Percentiles rank a stretch among this genome's conserved stretches.
Evolutionary conservation across 2,888 invertebrate species (phyloP).

Genomic region (Podabrus alpinus): DNA sequence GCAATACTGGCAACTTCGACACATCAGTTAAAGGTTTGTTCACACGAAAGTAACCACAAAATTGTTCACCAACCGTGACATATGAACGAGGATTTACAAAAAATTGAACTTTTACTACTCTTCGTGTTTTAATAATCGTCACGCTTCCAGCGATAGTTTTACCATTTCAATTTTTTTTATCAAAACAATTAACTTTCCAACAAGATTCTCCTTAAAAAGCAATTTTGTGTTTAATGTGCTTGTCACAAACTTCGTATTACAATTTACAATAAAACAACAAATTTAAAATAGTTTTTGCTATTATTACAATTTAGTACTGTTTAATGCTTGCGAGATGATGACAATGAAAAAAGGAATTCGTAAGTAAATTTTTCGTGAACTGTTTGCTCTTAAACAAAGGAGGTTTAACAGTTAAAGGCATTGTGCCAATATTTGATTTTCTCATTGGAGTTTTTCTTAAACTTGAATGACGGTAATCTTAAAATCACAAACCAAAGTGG

Average conservation of each 20-base stretch:
- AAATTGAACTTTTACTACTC: background rate
- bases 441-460: slow-evolving; percentile 24
- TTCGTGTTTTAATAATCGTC: background rate
- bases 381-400: slow-evolving; percentile 30
- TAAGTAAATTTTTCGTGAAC: slow-evolving; percentile 24
- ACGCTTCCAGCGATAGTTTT: background rate
- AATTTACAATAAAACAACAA: background rate
- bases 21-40: background rate
- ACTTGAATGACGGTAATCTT: slow-evolving; percentile 27
- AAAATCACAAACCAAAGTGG: slow-evolving; percentile 26
- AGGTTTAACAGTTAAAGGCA: slow-evolving; percentile 30
- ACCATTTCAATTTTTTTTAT: background rate
- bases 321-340: background rate
- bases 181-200: background rate
- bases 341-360: background rate
- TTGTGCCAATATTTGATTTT: slow-evolving; percentile 30
- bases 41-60: background rate
- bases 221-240: background rate
- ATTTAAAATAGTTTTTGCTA: background rate
- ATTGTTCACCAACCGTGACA: background rate
- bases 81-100: background rate
- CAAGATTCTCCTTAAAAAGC: background rate
- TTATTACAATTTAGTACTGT: background rate
- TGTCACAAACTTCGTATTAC: background rate
- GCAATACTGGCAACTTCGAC: too few relatives aligned